phyloP scores from a whole-genome alignment of 2,797 vertebrate genomes.

The Galagoides demidoff region DNA sequence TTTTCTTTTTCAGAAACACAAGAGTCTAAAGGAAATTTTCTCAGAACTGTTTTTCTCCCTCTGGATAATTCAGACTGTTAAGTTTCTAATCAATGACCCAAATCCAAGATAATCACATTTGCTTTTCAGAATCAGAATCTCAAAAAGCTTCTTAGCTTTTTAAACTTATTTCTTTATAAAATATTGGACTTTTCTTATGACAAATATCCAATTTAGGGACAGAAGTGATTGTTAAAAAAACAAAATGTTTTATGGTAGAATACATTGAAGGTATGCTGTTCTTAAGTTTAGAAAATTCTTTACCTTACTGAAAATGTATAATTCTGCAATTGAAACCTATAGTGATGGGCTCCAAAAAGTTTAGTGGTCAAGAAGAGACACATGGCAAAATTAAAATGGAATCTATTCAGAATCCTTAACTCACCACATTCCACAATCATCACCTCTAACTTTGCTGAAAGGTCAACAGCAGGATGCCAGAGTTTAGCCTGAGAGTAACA shows the following conservation, averaged over 20 bases:
- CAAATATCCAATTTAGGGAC: neutral
- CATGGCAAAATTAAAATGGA: conserved; percentile 81
- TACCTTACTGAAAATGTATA: conserved; percentile 55
- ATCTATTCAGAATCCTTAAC: conserved; percentile 76
- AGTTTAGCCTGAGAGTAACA: neutral
- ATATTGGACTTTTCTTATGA: neutral
- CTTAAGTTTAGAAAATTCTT: conserved; percentile 25
- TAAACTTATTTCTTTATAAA: conserved; percentile 20
- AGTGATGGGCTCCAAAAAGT: conserved; percentile 70
- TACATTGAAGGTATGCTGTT: neutral
- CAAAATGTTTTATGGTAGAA: neutral
- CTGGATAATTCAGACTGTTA: conserved; percentile 53
- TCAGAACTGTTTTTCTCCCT: neutral
- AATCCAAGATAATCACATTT: conserved; percentile 65
- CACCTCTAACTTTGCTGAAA: conserved; percentile 74
- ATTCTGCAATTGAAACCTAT: conserved; percentile 71
- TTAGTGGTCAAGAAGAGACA: conserved; percentile 66
- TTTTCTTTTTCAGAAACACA: conserved; percentile 36
- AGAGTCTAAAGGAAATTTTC: conserved; percentile 10
- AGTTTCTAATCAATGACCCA: conserved; percentile 51
- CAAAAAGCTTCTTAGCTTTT: neutral
- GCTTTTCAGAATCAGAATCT: conserved; percentile 55
- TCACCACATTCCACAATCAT: conserved; percentile 55
- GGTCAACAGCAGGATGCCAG: conserved; percentile 28
- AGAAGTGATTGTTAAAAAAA: conserved; percentile 50